phyloP scores from a whole-genome alignment of 2,888 invertebrate genomes.

The Leptopilina drosophilae region DNA sequence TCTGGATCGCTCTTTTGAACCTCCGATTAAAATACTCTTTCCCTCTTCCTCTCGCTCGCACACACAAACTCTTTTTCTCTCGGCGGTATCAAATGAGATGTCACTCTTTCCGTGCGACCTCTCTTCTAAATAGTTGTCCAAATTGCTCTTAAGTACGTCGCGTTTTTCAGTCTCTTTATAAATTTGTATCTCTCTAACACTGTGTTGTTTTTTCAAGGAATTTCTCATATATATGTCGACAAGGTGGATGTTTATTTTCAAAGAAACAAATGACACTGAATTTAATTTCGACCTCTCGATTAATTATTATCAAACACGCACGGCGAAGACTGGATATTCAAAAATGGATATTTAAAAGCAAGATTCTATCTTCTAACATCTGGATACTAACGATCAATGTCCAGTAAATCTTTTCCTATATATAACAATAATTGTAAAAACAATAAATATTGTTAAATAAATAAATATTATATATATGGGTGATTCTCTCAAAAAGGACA shows the following conservation, averaged over 20 bases:
- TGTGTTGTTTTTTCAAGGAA: background rate
- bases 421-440: too few species aligned
- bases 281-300: background rate
- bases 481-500: too few species aligned
- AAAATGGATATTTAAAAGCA: too few species aligned
- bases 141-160: slow-evolving; percentile 34
- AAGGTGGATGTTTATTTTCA: background rate
- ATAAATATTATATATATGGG: too few species aligned
- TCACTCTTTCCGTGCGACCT: slow-evolving; percentile 56
- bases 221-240: background rate
- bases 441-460: too few species aligned
- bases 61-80: slow-evolving; percentile 29
- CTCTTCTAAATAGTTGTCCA: slow-evolving; percentile 43
- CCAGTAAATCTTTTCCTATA: too few species aligned
- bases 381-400: too few species aligned
- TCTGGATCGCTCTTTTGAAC: slow-evolving; percentile 59
- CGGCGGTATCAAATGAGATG: slow-evolving; percentile 69
- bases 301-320: slow-evolving; percentile 1
- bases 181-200: background rate
- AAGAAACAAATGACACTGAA: background rate
- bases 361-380: too few species aligned
- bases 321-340: too few species aligned
- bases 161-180: slow-evolving; percentile 24
- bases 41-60: too few species aligned
- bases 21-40: slow-evolving; percentile 69